phyloP scores from a whole-genome alignment of 2,888 invertebrate species.

The Endomychus coccineus region DNA sequence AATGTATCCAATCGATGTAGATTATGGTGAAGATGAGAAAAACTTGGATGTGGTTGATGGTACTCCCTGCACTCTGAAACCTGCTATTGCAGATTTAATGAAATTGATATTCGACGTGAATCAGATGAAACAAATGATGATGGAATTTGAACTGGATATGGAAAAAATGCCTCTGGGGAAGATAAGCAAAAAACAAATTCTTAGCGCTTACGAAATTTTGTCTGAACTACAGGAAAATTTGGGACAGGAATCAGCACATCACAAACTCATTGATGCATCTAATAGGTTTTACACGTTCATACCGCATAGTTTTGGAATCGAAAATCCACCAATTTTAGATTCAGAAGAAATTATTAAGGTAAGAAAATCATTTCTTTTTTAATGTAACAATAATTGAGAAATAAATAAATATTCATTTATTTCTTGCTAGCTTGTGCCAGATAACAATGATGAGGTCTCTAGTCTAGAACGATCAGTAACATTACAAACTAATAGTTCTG shows the following conservation, averaged over 20 bases:
- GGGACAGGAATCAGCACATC: slow-evolving; percentile 41
- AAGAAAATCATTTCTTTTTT: too few relatives aligned
- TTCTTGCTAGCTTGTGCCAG: too few relatives aligned
- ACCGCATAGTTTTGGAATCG: slow-evolving; percentile 89
- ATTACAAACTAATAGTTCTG: too few relatives aligned
- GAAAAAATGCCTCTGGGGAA: slow-evolving; percentile 99
- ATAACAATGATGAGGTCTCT: too few relatives aligned
- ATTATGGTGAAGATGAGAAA: slow-evolving; percentile 54
- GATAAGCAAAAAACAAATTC: slow-evolving; percentile 83
- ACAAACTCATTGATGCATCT: slow-evolving; percentile 71
- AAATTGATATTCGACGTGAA: slow-evolving; percentile 84
- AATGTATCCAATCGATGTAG: slow-evolving; percentile 84
- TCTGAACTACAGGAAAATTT: slow-evolving; percentile 58
- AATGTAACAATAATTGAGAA: too few relatives aligned
- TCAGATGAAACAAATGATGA: slow-evolving; percentile 84
- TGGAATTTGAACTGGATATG: slow-evolving; percentile 92
- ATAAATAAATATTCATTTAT: too few relatives aligned
- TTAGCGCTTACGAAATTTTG: slow-evolving; percentile 75
- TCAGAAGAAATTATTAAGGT: slow-evolving; percentile 65
- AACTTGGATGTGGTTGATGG: slow-evolving; percentile 46
- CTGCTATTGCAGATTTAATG: slow-evolving; percentile 76
- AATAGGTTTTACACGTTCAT: slow-evolving; percentile 93
- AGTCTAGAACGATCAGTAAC: too few relatives aligned
- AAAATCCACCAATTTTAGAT: slow-evolving; percentile 74
- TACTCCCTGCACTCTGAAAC: slow-evolving; percentile 58